phyloP scores from a whole-genome alignment of 2,888 invertebrate genomes.

The Podotricha telesiphe region DNA sequence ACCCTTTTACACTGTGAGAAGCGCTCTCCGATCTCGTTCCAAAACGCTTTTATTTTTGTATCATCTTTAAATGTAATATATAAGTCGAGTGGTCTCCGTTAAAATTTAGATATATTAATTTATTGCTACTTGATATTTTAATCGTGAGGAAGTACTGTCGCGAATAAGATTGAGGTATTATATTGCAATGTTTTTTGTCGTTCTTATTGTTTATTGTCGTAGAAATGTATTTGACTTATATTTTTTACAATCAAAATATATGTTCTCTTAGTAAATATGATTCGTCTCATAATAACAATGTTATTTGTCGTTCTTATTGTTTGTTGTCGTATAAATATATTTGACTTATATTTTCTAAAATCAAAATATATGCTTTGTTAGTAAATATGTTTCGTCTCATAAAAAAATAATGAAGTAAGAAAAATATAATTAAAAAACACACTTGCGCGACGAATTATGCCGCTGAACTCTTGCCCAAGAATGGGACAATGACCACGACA shows the following conservation, averaged over 20 bases:
- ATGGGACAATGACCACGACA: slow-evolving; percentile 24
- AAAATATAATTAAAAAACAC: slow-evolving; percentile 13
- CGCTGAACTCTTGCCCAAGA: slow-evolving; percentile 9
- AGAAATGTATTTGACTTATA: too few species aligned
- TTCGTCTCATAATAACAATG: neutral
- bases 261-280: neutral
- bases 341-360: neutral
- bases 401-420: neutral
- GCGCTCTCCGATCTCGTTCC: slow-evolving; percentile 54
- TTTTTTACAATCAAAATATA: neutral
- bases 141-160: neutral
- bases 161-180: neutral
- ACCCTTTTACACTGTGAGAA: slow-evolving; percentile 72
- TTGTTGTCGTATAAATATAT: neutral
- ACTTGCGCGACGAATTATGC: slow-evolving; percentile 1
- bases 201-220: neutral
- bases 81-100: slow-evolving; percentile 53
- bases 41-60: slow-evolving; percentile 68
- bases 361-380: neutral
- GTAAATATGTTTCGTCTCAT: neutral
- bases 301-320: neutral
- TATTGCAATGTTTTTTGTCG: neutral
- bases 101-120: slow-evolving; percentile 34
- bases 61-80: slow-evolving; percentile 63
- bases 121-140: slow-evolving; percentile 11